Evolutionary conservation across 1,140 invertebrate genomes (phyloP), one percentile per base, ranked within the genome.

Genomic region (Mamestra configurata): DNA sequence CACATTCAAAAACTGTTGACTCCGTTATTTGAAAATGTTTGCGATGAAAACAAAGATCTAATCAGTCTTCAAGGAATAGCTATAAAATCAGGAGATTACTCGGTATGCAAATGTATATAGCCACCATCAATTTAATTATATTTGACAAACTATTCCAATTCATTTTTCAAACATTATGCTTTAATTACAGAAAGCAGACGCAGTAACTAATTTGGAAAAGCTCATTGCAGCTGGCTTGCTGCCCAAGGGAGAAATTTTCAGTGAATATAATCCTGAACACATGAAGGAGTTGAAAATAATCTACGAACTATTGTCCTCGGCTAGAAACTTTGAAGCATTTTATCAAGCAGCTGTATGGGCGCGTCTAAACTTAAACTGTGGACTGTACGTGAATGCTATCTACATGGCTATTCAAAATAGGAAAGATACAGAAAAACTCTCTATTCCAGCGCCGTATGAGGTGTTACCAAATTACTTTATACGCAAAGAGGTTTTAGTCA

Each of bases 251-350:
- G 86, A 91, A 85, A 92, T 95, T 84, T 95, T 95, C 83, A 89
- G 92, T 20, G 90, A 94, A 82, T 91, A 89, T 75, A 88, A 93
- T 59, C 51, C 79, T 40, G 81, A 86, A 57, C 90, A 94, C 79
- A 77, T 90, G 43, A 85, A 88, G 64, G 93, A 95, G 77, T 82
- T 92, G 0, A 82, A 89, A 77, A 82, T 91, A 0, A 79, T 96
- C 10, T 93, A 90, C 82, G 82, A 96, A 40, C 75, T 96, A 35
- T 96, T 97, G 88, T 96, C 95, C 87, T 96, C 95, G 57, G 96
- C 96, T 61, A 96, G 96, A 70, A 96, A 97, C 82, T 97, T 96
- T 80, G 96, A 96, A 4, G 96, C 81, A 13, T 97, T 97, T 92
- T 95, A 94, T 83, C 95, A 95, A 82, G 93, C 94, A 0, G 96